Conservation (phyloP, 2,888 invertebrate genomes). For the Ormyrus pomaceus region DNA sequence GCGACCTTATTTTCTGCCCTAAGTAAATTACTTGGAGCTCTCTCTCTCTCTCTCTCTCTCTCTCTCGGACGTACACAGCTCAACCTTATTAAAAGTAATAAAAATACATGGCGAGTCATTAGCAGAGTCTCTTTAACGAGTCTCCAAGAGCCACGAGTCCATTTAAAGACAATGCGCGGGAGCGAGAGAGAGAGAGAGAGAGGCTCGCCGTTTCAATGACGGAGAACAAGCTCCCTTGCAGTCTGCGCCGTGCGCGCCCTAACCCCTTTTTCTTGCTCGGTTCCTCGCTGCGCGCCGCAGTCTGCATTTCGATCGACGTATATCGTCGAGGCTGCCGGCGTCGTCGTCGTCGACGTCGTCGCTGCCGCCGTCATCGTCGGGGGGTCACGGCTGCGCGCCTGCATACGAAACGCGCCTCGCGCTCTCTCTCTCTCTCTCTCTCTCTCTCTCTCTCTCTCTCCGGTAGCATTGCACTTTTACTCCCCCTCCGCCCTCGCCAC, state of each 20-base stretch:
- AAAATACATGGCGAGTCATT: slow-evolving; percentile 41
- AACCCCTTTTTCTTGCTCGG: not conserved
- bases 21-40: too few species aligned
- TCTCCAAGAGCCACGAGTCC: not conserved
- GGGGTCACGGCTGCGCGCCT: slow-evolving; percentile 61
- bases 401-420: not conserved
- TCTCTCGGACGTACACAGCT: not conserved
- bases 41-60: too few species aligned
- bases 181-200: too few species aligned
- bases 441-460: not conserved
- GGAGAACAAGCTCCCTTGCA: too few species aligned
- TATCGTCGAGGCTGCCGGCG: too few species aligned
- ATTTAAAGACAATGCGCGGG: too few species aligned
- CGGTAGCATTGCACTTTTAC: not conserved
- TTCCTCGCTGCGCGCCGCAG: too few species aligned
- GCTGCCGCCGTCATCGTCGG: slow-evolving; percentile 18
- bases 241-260: not conserved
- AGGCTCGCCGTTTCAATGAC: too few species aligned
- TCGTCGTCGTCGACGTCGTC: too few species aligned
- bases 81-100: slow-evolving; percentile 48
- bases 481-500: not conserved
- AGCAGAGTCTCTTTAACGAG: slow-evolving; percentile 40
- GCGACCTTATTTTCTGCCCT: too few species aligned
- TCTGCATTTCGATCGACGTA: slow-evolving; percentile 63
- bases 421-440: not conserved